Evolutionary conservation across 2,113 vertebrate species (phyloP), one percentile per base, ranked within the genome.

Genomic region (Herpailurus yagouaroundi): DNA sequence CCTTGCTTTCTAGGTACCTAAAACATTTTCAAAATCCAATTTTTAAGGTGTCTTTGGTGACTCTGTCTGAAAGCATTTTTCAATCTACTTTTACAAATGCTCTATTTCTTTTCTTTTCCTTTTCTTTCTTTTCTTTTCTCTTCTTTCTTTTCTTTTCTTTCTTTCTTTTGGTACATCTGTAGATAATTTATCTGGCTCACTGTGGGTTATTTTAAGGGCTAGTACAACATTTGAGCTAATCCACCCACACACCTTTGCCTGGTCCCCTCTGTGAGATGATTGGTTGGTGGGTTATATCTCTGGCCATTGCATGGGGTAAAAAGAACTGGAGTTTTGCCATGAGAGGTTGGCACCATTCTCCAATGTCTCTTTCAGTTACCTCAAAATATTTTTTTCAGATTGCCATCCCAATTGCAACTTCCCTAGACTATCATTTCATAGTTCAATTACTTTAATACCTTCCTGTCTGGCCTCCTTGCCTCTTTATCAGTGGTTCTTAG

Each of bases 401-500:
- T 74, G 41, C n/a, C 19, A 33, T 52, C 50, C 19, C 25, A 71
- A 73, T 33, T 45, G 3, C 33, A 79, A n/a, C 74, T 91, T 14
- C 29, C 5, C 33, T 77, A 73, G 19, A 33, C 21, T 10, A 33
- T 76, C 52, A 77, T 82, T 74, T 96, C 27, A n/a, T 76, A n/a
- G 41, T 87, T 80, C 31, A 6, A 38, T 68, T 82, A 29, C 21
- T 79, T 93, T 25, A 69, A 4, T 60, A 33, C 36, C 5, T 73
- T 66, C 38, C 7, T 84, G 12, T 52, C 18, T 68, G 41, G 19
- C 11, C 48, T 52, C 11, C 74, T 84, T 50, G 33, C 31, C 4
- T 91, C 45, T 94, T 63, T 89, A 60, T 89, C 15, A 86, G 29
- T 90, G 80, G 18, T 69, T 97, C 29, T 76, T n/a, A 55, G 85